Evolutionary conservation across 2,888 invertebrate genomes (phyloP).

Genomic region (Eurytoma californica): DNA sequence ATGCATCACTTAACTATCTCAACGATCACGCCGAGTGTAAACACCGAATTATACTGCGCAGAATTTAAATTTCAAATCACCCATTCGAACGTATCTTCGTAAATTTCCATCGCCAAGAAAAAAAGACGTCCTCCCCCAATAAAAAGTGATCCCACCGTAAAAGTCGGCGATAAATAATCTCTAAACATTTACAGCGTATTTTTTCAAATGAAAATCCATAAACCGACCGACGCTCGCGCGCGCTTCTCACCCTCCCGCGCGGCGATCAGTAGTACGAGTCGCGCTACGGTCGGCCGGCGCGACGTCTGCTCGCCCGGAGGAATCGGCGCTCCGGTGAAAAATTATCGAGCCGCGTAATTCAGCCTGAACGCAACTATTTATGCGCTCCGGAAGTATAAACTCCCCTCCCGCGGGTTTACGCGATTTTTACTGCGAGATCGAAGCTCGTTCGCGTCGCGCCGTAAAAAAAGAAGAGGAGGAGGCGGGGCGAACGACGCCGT

Average conservation of each 20-base stretch:
- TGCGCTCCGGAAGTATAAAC: slow-evolving; percentile 28
- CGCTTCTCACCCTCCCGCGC: neutral
- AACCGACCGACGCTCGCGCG: neutral
- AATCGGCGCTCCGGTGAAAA: slow-evolving; percentile 9
- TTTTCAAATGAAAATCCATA: slow-evolving; percentile 9
- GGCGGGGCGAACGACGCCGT: slow-evolving; percentile 1
- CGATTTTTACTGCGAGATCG: slow-evolving; percentile 47
- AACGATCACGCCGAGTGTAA: too few relatives aligned
- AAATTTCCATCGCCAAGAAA: neutral
- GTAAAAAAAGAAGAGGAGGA: slow-evolving; percentile 25
- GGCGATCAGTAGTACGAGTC: neutral
- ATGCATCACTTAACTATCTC: too few relatives aligned
- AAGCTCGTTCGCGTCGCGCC: slow-evolving; percentile 22
- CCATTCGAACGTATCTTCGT: neutral
- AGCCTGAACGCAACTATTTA: slow-evolving; percentile 38
- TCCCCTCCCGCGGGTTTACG: slow-evolving; percentile 14
- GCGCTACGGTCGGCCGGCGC: neutral
- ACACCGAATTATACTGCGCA: too few relatives aligned
- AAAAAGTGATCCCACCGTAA: neutral
- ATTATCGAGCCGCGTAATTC: slow-evolving; percentile 29
- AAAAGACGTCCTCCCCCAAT: neutral
- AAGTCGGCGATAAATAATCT: slow-evolving; percentile 12
- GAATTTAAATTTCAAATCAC: neutral
- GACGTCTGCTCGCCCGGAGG: neutral
- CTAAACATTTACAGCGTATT: neutral